Base-by-base conservation (phyloP, 2,888 invertebrate species). In the Apeira syringaria region DNA sequence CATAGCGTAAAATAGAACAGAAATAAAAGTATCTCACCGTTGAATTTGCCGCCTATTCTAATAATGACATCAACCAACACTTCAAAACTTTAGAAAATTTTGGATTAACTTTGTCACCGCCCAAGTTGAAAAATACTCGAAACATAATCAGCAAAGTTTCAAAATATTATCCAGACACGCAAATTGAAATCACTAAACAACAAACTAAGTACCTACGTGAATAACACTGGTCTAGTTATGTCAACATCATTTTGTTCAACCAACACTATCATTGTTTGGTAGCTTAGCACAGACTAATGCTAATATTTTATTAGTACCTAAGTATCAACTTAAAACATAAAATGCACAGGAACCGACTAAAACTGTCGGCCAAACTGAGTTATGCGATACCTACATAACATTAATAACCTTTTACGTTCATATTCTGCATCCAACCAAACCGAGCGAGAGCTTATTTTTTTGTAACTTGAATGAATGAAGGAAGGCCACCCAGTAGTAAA, bases 341-440 rank as follows among this genome's bases (percentile, higher is more conserved):
- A 6, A 3, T 48, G 43, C 32, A 22, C 33, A 27, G 25, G 40
- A 27, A 17, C 17, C 25, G 30, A 42, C 56, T 53, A 54, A 64
- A 68, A 63, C 60, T 24, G 26, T 50, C 48, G 43, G 55, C 58
- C 59, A 56, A 51, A 59, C 42, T 32, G 30, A 40, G 28, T 41
- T 37, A 50, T 58, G 35, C 42, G 31, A 47, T 52, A 58, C 15
- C 15, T 15, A 15, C 47, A 49, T 55, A 59, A 61, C 63, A 68
- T 61, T 66, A 64, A 72, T 80, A 80, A 77, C 80, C 76, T 74
- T 76, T 65, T 66, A 68, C 56, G 68, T 70, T 60, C 61, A 62
- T 73, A 68, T 53, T 66, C 70, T 73, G 65, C 69, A 68, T 67
- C 71, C 64, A 61, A 45, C 36, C 30, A 15, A 15, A 20, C 5